phyloP scores from a whole-genome alignment of 2,797 vertebrate genomes.

The Melanotaenia boesemani region DNA sequence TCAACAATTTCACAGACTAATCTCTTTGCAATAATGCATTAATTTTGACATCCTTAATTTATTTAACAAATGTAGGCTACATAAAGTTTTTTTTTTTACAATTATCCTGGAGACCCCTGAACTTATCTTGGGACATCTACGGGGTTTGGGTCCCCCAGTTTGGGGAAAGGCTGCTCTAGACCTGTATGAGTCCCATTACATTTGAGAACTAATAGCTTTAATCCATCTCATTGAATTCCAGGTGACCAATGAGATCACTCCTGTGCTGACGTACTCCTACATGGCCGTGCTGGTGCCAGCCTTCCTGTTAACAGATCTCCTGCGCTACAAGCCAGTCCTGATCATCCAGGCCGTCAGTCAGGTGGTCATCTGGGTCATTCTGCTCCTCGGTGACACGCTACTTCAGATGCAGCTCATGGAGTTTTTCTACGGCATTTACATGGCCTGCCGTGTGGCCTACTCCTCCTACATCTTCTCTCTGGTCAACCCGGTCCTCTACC shows the following conservation, averaged over 20 bases:
- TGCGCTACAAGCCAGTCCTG: slow-evolving; percentile 95
- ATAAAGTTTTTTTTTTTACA: too few species aligned
- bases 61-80: too few species aligned
- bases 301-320: slow-evolving; percentile 93
- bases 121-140: too few species aligned
- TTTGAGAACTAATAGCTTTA: not conserved
- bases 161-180: too few species aligned
- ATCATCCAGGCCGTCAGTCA: slow-evolving; percentile 91
- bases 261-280: slow-evolving; percentile 93
- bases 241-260: slow-evolving; percentile 94
- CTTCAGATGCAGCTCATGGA: slow-evolving; percentile 96
- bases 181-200: not conserved
- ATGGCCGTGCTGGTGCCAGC: slow-evolving; percentile 91
- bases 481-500: slow-evolving; percentile 86
- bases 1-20: too few species aligned
- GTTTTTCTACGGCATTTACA: slow-evolving; percentile 93
- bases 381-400: slow-evolving; percentile 84
- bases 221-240: slow-evolving; percentile 57
- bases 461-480: slow-evolving; percentile 98
- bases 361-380: slow-evolving; percentile 90
- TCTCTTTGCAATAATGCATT: too few species aligned
- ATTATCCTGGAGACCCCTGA: too few species aligned
- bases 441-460: slow-evolving; percentile 96
- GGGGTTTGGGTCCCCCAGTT: too few species aligned
- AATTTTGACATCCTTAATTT: too few species aligned